Conservation (phyloP, 2,797 vertebrate species). For the Onychomys arenicola region DNA sequence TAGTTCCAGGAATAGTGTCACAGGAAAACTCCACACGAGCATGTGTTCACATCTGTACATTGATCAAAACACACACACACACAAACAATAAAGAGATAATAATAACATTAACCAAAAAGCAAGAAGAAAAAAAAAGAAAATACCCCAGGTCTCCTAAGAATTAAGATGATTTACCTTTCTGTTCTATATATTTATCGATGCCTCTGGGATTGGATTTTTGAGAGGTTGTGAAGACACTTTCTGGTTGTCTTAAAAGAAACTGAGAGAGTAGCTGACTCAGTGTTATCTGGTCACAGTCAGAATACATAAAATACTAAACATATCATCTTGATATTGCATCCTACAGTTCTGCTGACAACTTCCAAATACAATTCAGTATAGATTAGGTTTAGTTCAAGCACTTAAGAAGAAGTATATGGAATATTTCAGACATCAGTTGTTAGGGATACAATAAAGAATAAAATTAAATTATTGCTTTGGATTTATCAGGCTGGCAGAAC, state of each 20-base stretch:
- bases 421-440: conserved; percentile 16
- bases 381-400: background rate
- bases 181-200: background rate
- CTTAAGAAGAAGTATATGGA: background rate
- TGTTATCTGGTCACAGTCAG: background rate
- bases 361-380: background rate
- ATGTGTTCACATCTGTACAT: background rate
- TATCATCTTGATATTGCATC: background rate
- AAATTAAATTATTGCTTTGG: background rate
- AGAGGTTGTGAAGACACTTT: background rate
- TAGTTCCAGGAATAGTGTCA: background rate
- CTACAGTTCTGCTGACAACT: conserved; percentile 8
- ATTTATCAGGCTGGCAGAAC: background rate
- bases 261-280: background rate
- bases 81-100: background rate
- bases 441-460: background rate
- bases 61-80: background rate
- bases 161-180: conserved; percentile 20
- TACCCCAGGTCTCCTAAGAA: conserved; percentile 3
- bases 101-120: background rate
- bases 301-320: background rate
- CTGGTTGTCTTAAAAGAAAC: background rate
- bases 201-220: background rate
- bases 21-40: background rate
- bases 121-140: conserved; percentile 18